A percentile compares a stretch with the other conserved stretches of the same genome.
These are phyloP conservation scores for Phengaris alcon DNA, from an alignment of 2,888 invertebrate genomes.

Conservation along the genomic window DNA sequence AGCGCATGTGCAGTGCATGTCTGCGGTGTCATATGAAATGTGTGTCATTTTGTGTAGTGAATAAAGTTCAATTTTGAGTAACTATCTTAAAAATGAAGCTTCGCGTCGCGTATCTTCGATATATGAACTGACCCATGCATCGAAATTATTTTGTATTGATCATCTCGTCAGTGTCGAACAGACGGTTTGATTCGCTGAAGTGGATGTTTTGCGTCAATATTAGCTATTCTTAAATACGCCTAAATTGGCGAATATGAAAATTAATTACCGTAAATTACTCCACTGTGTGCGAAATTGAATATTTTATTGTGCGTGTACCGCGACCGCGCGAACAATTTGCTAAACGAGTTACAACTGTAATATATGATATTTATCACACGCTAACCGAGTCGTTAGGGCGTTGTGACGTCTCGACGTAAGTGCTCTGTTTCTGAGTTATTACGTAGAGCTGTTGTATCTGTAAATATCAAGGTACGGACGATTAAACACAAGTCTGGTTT, in stretches of 20 bases:
- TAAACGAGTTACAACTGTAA: conserved; percentile 6
- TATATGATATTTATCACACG: conserved; percentile 12
- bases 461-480: background rate
- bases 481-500: too few relatives aligned
- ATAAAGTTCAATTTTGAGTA: too few relatives aligned
- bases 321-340: conserved; percentile 20
- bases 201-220: background rate
- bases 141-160: too few relatives aligned
- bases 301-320: conserved; percentile 17
- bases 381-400: conserved; percentile 1
- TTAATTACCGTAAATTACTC: conserved; percentile 5
- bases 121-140: too few relatives aligned
- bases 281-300: conserved; percentile 17
- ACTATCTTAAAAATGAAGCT: too few relatives aligned
- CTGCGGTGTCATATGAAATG: too few relatives aligned
- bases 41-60: too few relatives aligned
- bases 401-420: conserved; percentile 9
- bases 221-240: background rate
- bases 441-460: background rate
- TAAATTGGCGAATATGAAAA: conserved; percentile 14
- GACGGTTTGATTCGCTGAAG: background rate
- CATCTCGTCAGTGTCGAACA: too few relatives aligned
- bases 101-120: too few relatives aligned
- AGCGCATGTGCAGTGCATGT: too few relatives aligned
- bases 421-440: conserved; percentile 3